phyloP scores from a whole-genome alignment of 2,888 invertebrate genomes.

The Neoaliturus tenellus region DNA sequence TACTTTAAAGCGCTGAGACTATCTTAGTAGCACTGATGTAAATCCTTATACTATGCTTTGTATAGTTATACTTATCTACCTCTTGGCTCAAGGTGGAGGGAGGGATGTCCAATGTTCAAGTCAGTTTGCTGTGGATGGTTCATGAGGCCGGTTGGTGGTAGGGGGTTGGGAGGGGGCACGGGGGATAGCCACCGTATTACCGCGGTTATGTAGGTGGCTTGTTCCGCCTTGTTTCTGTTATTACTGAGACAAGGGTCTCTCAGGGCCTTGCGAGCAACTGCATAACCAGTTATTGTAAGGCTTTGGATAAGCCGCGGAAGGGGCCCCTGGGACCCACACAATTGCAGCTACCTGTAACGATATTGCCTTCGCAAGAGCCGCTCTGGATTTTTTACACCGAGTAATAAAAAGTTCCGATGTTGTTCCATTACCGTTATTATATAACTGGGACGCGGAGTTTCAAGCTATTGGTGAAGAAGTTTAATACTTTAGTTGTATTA shows the following conservation, averaged over 20 bases:
- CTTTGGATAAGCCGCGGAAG: neutral
- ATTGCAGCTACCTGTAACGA: slow-evolving; percentile 23
- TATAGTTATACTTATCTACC: neutral
- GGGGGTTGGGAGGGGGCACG: neutral
- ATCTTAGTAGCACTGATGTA: neutral
- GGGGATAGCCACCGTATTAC: neutral
- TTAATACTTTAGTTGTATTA: too few relatives aligned
- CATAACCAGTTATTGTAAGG: slow-evolving; percentile 29
- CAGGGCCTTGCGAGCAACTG: neutral
- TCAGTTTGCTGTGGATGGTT: too few relatives aligned
- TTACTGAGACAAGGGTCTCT: slow-evolving; percentile 14
- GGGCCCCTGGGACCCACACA: neutral
- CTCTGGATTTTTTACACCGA: neutral
- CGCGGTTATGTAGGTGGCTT: slow-evolving; percentile 23
- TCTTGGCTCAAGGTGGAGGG: too few relatives aligned
- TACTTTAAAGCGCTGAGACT: neutral
- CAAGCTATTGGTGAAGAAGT: too few relatives aligned
- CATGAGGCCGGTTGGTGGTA: neutral
- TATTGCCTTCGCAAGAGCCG: neutral
- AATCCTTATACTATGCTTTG: neutral
- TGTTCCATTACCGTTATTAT: neutral
- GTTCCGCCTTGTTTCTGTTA: slow-evolving; percentile 20
- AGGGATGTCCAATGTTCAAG: too few relatives aligned
- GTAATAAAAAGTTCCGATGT: neutral
- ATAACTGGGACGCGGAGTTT: too few relatives aligned